These are phyloP conservation scores for Gambusia affinis DNA, from an alignment of 2,113 vertebrate species.

Conservation along the genomic window DNA sequence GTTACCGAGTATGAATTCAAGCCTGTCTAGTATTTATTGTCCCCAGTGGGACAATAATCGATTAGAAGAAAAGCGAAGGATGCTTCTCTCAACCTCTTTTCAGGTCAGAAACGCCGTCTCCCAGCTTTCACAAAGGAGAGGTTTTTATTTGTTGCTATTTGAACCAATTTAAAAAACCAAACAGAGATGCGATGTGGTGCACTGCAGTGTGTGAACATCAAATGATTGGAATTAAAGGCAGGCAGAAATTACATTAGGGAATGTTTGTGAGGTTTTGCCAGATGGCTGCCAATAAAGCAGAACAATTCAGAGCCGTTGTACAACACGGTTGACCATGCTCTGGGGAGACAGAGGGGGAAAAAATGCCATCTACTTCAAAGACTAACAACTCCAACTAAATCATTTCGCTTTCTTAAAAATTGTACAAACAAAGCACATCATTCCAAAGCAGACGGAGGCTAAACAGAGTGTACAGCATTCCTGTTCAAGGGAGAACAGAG, in stretches of 20 bases:
- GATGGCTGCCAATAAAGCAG: slow-evolving; percentile 67
- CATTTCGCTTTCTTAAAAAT: slow-evolving; percentile 35
- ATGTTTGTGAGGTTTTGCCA: slow-evolving; percentile 65
- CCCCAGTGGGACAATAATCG: slow-evolving; percentile 7
- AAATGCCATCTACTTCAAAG: slow-evolving; percentile 57
- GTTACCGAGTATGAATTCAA: slow-evolving; percentile 20
- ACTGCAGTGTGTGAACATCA: slow-evolving; percentile 45
- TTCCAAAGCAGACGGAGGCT: slow-evolving; percentile 20
- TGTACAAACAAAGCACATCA: slow-evolving; percentile 30
- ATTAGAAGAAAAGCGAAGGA: slow-evolving; percentile 2
- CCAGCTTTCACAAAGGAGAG: neutral
- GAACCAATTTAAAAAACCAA: slow-evolving; percentile 2
- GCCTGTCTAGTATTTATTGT: neutral
- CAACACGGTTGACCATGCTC: slow-evolving; percentile 50
- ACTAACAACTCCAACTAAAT: slow-evolving; percentile 45
- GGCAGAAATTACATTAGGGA: slow-evolving; percentile 62
- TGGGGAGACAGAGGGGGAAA: slow-evolving; percentile 1
- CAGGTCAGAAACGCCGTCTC: neutral
- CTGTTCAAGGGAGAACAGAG: slow-evolving; percentile 34
- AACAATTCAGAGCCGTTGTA: slow-evolving; percentile 52
- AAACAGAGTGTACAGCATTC: slow-evolving; percentile 12
- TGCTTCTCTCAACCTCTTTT: neutral
- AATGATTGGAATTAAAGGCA: slow-evolving; percentile 50
- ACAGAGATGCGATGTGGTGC: slow-evolving; percentile 6
- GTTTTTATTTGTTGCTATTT: slow-evolving; percentile 21